phyloP scores from a whole-genome alignment of 2,797 vertebrate genomes.

The Hyperoplus lanceolatus region DNA sequence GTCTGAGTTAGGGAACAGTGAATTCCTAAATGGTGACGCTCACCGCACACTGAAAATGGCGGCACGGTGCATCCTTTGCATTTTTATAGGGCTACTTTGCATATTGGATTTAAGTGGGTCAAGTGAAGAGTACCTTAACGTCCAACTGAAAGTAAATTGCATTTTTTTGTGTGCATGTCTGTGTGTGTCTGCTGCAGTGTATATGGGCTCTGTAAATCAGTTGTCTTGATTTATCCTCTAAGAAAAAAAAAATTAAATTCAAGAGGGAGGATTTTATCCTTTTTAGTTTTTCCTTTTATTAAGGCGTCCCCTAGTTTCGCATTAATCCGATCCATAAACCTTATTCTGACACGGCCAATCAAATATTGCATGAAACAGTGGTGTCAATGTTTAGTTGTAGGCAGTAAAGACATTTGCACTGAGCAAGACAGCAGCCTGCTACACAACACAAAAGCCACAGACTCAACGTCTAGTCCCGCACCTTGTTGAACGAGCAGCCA shows the following conservation, averaged over 20 bases:
- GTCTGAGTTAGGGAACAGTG: slow-evolving; percentile 53
- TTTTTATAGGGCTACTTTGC: slow-evolving; percentile 76
- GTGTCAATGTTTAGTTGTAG: not conserved
- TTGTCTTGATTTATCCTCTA: too few species aligned
- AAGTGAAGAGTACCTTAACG: slow-evolving; percentile 51
- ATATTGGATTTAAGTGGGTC: slow-evolving; percentile 74
- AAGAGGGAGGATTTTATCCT: not conserved
- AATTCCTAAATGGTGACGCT: slow-evolving; percentile 71
- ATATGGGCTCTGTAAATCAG: not conserved
- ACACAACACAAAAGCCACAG: not conserved
- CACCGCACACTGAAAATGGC: slow-evolving; percentile 69
- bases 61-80: slow-evolving; percentile 70
- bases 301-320: not conserved
- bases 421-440: not conserved
- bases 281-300: not conserved
- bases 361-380: not conserved
- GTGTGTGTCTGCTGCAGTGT: not conserved
- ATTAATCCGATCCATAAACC: not conserved
- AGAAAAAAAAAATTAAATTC: not conserved
- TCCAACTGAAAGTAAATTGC: slow-evolving; percentile 22
- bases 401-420: not conserved
- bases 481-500: not conserved
- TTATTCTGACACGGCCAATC: not conserved
- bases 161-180: too few species aligned
- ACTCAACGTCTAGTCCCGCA: not conserved